Evolutionary conservation across 2,113 vertebrate species (phyloP), one percentile per base, ranked within the genome.

Genomic region (Muntiacus reevesi): DNA sequence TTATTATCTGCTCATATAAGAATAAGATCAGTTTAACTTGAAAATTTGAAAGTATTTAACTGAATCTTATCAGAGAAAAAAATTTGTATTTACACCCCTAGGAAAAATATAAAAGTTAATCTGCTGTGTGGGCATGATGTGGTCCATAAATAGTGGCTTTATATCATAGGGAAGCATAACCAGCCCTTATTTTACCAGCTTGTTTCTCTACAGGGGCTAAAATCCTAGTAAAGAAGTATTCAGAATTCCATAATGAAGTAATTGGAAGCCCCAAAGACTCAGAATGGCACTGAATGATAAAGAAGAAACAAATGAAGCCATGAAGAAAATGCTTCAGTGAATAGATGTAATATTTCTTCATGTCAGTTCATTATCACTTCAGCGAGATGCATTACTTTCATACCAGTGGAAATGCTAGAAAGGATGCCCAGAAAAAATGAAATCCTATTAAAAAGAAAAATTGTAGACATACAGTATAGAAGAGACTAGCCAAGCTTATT

Each of bases 301-400:
- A 94, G 45, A 87, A 89, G 89, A 79, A 95, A 79, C 40, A 76
- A 47, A 36, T 71, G 62, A 87, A 94, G 76, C 96, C 95, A 62
- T 87, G 85, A 96, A 91, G 85, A 83, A 92, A 95, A 47, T 43
- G 23, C 25, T 95, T 87, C 88, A 45, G 67, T 45, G 47, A 94
- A 93, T n/a, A 79, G 67, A 91, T 45, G 30, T 62, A 83, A 96
- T 96, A 95, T 93, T 92, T 96, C 96, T 97, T 95, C 54, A 81
- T 93, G 96, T 97, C 95, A 94, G 14, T 1, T 54, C 36, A 88
- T 96, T 90, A 96, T 97, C 93, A 97, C 91, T 83, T 83, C 88
- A 84, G 90, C 30, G 62, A 94, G 59, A 94, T 79, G 40, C 8
- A 76, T 64, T 19, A 1, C 86, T 93, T 94, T 89, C 57, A 55